Conservation (phyloP, 2,888 invertebrate genomes). For the Cremastinae sp. region DNA sequence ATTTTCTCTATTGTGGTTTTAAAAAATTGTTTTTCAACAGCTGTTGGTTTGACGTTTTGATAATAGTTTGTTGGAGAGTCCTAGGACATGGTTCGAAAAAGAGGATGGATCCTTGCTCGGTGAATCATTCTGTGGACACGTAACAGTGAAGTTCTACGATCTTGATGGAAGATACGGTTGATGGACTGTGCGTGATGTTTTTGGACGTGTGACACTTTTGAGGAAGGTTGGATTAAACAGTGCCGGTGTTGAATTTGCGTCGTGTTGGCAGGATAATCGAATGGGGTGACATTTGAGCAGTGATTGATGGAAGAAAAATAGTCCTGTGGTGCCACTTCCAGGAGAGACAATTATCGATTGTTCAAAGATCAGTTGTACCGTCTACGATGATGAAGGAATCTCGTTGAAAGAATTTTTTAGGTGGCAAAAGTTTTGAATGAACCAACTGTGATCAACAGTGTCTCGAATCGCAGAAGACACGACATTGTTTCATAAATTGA, state of each 20-base stretch:
- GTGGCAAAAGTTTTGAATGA: neutral
- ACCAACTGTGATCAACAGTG: conserved; percentile 6
- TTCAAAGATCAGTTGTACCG: no score
- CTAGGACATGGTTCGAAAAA: conserved; percentile 1
- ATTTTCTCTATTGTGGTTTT: neutral
- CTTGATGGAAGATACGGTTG: neutral
- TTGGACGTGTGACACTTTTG: conserved; percentile 30
- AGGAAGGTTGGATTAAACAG: conserved; percentile 16
- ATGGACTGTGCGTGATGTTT: conserved; percentile 24
- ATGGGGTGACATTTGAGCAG: conserved; percentile 6
- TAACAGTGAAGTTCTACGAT: conserved; percentile 1
- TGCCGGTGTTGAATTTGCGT: neutral
- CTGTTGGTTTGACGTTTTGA: no score
- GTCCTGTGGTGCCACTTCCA: conserved; percentile 9
- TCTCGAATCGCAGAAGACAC: neutral
- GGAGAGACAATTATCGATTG: neutral
- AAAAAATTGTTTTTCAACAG: no score
- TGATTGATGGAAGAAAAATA: conserved; percentile 11
- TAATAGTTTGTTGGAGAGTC: neutral
- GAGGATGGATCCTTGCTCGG: conserved; percentile 27
- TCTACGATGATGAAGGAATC: no score
- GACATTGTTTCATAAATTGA: neutral
- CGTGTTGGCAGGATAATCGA: neutral
- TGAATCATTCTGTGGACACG: conserved; percentile 26
- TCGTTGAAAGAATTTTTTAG: no score